Percentiles rank a stretch among this genome's conserved stretches.
These are phyloP conservation scores for Eurypyga helias DNA, from an alignment of 2,113 vertebrate genomes.

Conservation along the genomic window DNA sequence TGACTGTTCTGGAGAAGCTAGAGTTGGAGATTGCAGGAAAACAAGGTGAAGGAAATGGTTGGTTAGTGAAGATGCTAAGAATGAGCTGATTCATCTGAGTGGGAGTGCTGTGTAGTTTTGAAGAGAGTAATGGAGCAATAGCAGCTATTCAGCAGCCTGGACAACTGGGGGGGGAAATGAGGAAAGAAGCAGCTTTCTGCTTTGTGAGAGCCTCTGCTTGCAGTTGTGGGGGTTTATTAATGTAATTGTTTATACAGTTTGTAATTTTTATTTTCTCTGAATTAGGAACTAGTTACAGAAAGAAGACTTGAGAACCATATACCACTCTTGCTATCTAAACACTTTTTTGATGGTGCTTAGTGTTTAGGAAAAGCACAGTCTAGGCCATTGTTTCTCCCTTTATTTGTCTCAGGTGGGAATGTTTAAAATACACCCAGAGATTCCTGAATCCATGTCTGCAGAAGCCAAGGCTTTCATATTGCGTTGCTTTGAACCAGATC, in stretches of 20 bases:
- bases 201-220: not conserved
- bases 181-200: not conserved
- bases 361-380: conserved; percentile 79
- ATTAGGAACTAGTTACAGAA: not conserved
- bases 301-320: not conserved
- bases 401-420: conserved; percentile 89
- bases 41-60: not conserved
- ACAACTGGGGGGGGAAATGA: not conserved
- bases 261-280: not conserved
- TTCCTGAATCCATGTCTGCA: conserved; percentile 95
- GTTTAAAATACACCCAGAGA: conserved; percentile 99
- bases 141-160: not conserved
- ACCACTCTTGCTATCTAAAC: not conserved
- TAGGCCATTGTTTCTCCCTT: not conserved
- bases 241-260: not conserved
- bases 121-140: not conserved
- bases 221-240: rapidly evolving
- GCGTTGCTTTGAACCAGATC: conserved; percentile 96
- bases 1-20: not conserved
- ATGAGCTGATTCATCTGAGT: not conserved
- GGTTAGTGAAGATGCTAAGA: not conserved
- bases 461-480: conserved; percentile 97
- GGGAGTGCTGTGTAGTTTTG: not conserved
- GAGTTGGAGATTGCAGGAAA: not conserved
- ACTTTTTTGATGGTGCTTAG: not conserved